Percentiles rank a stretch among this genome's conserved stretches.
Evolutionary conservation across 2,888 invertebrate species (phyloP).

Genomic region (Thumatha senex): DNA sequence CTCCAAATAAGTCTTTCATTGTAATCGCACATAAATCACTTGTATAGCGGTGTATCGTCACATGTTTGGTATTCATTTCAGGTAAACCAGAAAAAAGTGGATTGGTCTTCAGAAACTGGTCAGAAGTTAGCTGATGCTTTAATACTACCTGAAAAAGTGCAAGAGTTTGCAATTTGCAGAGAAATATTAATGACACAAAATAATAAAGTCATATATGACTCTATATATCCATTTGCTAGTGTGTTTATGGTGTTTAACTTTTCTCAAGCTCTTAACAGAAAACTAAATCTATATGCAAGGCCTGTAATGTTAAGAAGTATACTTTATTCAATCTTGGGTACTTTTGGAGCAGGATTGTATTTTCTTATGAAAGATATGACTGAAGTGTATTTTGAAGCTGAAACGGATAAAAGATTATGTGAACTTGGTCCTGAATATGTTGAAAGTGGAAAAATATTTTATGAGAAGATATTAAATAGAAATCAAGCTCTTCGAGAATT

Average conservation of each 20-base stretch:
- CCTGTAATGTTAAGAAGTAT: constrained; percentile 70
- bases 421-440: constrained; percentile 84
- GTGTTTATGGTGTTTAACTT: constrained; percentile 79
- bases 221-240: constrained; percentile 74
- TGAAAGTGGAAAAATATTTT: constrained; percentile 90
- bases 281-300: constrained; percentile 79
- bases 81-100: constrained; percentile 85
- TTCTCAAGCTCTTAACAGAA: constrained; percentile 78
- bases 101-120: constrained; percentile 86
- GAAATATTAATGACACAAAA: constrained; percentile 87
- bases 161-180: constrained; percentile 91
- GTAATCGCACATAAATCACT: too few species aligned
- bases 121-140: constrained; percentile 86
- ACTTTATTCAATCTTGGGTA: constrained; percentile 81
- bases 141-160: constrained; percentile 89
- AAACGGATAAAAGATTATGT: constrained; percentile 85
- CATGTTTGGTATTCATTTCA: constrained; percentile 44
- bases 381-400: constrained; percentile 84
- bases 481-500: constrained; percentile 89
- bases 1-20: too few species aligned
- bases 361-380: constrained; percentile 86
- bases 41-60: too few species aligned
- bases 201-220: constrained; percentile 82
- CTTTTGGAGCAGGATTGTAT: constrained; percentile 85
- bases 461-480: constrained; percentile 87